These are phyloP conservation scores for Hydroisotoma schaefferi DNA, from an alignment of 2,888 invertebrate species.

Conservation along the genomic window DNA sequence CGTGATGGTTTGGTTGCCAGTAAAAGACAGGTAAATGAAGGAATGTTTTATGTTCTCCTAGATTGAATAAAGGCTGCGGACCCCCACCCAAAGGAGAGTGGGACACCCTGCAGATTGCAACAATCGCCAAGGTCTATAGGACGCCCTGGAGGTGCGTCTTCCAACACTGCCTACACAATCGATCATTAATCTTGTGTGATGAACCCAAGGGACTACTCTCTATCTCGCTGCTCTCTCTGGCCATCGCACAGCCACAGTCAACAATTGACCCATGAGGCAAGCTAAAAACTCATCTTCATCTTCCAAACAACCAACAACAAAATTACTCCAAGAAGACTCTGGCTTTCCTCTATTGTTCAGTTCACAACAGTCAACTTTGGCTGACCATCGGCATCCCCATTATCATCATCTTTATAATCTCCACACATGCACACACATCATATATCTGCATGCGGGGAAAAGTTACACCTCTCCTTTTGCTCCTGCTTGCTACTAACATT, in stretches of 20 bases:
- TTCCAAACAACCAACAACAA: conserved; percentile 1
- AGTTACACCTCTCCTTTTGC: not conserved
- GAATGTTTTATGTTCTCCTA: conserved; percentile 24
- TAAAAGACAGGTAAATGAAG: conserved; percentile 29
- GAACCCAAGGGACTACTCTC: conserved; percentile 29
- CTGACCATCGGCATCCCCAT: not conserved
- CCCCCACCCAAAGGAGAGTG: conserved; percentile 44
- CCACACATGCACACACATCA: not conserved
- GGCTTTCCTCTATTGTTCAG: not conserved
- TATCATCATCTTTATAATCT: not conserved
- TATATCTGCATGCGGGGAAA: not conserved
- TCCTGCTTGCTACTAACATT: too few species aligned
- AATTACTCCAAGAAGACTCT: not conserved
- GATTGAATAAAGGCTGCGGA: conserved; percentile 26
- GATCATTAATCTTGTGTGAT: conserved; percentile 47
- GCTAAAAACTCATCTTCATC: conserved; percentile 15
- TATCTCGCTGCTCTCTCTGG: too few species aligned
- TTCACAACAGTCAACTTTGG: not conserved
- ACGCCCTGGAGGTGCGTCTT: conserved; percentile 44
- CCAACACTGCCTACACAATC: conserved; percentile 46
- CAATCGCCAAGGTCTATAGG: conserved; percentile 45
- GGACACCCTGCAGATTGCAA: conserved; percentile 46
- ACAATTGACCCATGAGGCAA: conserved; percentile 15
- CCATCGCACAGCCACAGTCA: conserved; percentile 15
- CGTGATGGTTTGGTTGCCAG: not conserved